Conservation (phyloP, 53 echinoderm and acorn worm species). For the Apostichopus leukothele region DNA sequence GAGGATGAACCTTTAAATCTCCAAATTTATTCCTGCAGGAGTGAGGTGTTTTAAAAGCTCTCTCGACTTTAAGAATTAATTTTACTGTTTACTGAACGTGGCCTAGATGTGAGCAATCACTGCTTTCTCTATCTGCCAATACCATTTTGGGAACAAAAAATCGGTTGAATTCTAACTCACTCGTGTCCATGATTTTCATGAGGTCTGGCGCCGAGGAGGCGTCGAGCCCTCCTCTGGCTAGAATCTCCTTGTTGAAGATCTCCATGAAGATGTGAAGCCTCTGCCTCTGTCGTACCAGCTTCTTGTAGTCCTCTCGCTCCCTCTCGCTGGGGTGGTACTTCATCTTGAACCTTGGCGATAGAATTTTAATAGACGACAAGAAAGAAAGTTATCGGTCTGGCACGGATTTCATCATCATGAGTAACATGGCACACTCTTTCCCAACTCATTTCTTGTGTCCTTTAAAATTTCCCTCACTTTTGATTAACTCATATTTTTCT, state of each 20-base stretch:
- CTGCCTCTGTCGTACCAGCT: slow-evolving; percentile 53
- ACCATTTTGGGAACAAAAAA: too few species aligned
- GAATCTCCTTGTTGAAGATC: slow-evolving; percentile 50
- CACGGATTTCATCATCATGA: neutral
- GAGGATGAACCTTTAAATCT: too few species aligned
- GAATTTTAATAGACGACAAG: neutral
- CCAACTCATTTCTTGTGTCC: neutral
- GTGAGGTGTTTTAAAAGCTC: too few species aligned
- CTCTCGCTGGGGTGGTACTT: slow-evolving; percentile 92
- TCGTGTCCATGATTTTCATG: slow-evolving; percentile 77
- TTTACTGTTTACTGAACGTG: too few species aligned
- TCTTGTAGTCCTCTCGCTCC: slow-evolving; percentile 58
- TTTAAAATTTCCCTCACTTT: neutral
- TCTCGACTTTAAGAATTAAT: too few species aligned
- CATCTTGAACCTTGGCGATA: slow-evolving; percentile 68
- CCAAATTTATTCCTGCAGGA: too few species aligned
- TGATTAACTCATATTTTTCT: too few species aligned
- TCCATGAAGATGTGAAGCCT: slow-evolving; percentile 82
- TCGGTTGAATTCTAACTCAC: slow-evolving; percentile 30
- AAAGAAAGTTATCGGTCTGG: neutral
- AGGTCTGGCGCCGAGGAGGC: slow-evolving; percentile 66
- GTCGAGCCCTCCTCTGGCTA: slow-evolving; percentile 62
- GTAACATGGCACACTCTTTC: neutral
- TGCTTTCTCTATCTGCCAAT: too few species aligned
- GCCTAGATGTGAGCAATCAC: too few species aligned